These are phyloP conservation scores for Hippocampus barbouri DNA, from an alignment of 2,113 vertebrate species.

Conservation along the genomic window DNA sequence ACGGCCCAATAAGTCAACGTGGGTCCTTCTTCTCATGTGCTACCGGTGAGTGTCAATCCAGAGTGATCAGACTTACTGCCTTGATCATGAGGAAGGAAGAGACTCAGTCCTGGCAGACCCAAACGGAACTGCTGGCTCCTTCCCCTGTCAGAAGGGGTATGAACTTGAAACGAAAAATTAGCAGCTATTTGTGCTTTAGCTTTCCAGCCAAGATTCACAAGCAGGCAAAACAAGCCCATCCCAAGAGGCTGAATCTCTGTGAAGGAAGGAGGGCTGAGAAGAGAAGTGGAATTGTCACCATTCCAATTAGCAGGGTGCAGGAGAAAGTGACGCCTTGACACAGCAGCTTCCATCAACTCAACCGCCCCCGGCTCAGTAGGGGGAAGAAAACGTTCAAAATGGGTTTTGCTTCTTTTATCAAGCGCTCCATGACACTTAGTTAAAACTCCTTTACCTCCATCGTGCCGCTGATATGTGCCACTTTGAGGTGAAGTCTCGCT, in stretches of 20 bases:
- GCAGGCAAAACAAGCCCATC: constrained; percentile 36
- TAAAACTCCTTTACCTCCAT: constrained; percentile 58
- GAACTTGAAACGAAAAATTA: neutral
- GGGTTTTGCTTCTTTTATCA: constrained; percentile 63
- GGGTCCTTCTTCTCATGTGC: no score
- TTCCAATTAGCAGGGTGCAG: constrained; percentile 63
- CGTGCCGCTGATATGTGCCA: constrained; percentile 50
- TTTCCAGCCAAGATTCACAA: constrained; percentile 17
- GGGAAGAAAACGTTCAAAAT: constrained; percentile 46
- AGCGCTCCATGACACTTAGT: constrained; percentile 64
- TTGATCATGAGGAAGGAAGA: no score
- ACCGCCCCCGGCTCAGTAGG: constrained; percentile 60
- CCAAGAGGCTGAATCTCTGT: constrained; percentile 34
- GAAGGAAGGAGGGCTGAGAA: constrained; percentile 35
- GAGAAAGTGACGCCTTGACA: constrained; percentile 54
- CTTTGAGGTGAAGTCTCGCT: constrained; percentile 52
- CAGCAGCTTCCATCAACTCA: constrained; percentile 56
- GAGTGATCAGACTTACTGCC: no score
- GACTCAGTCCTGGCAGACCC: no score
- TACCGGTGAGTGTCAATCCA: no score
- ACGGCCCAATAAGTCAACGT: no score
- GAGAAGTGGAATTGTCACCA: constrained; percentile 48
- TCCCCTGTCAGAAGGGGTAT: neutral
- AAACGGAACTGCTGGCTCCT: neutral
- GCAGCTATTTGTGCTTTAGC: constrained; percentile 24